A percentile compares a stretch with the other conserved stretches of the same genome.
These are phyloP conservation scores for Karalla daura DNA, from an alignment of 2,797 vertebrate species.

Conservation along the genomic window DNA sequence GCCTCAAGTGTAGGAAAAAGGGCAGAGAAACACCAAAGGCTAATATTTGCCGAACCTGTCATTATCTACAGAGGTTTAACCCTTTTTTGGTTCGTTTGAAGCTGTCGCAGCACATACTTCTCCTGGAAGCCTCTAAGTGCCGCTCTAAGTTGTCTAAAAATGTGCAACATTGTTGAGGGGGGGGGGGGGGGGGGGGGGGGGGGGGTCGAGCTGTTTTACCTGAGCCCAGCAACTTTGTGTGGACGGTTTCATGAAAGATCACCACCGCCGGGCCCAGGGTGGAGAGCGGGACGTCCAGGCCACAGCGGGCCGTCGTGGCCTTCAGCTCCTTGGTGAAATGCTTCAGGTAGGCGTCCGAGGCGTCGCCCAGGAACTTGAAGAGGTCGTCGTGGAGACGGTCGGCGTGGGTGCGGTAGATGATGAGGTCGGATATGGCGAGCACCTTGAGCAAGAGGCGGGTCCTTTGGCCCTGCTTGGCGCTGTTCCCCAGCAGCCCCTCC, in stretches of 20 bases:
- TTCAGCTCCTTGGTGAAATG: slow-evolving; percentile 99
- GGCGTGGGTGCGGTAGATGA: slow-evolving; percentile 97
- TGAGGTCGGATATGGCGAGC: slow-evolving; percentile 95
- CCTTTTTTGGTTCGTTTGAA: slow-evolving; percentile 13
- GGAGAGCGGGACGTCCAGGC: slow-evolving; percentile 96
- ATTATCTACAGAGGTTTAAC: slow-evolving; percentile 17
- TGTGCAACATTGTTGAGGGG: too few species aligned
- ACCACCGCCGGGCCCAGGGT: slow-evolving; percentile 97
- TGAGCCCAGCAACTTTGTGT: slow-evolving; percentile 95
- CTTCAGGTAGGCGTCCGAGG: slow-evolving; percentile 97
- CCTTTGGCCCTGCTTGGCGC: slow-evolving; percentile 95
- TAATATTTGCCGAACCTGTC: slow-evolving; percentile 35
- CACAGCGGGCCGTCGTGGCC: slow-evolving; percentile 95
- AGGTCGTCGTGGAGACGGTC: slow-evolving; percentile 98
- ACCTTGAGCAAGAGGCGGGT: slow-evolving; percentile 98
- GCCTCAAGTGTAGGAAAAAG: not conserved
- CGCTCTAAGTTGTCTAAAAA: not conserved
- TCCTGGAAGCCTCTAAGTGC: not conserved
- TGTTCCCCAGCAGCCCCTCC: slow-evolving; percentile 95
- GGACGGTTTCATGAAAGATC: slow-evolving; percentile 99
- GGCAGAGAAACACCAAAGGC: not conserved
- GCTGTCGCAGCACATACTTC: not conserved
- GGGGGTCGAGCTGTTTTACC: slow-evolving; percentile 35
- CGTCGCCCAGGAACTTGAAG: slow-evolving; percentile 98
- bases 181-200: too few species aligned